phyloP scores from a whole-genome alignment of 2,888 invertebrate species.

The Dasysyrphus albostriatus region DNA sequence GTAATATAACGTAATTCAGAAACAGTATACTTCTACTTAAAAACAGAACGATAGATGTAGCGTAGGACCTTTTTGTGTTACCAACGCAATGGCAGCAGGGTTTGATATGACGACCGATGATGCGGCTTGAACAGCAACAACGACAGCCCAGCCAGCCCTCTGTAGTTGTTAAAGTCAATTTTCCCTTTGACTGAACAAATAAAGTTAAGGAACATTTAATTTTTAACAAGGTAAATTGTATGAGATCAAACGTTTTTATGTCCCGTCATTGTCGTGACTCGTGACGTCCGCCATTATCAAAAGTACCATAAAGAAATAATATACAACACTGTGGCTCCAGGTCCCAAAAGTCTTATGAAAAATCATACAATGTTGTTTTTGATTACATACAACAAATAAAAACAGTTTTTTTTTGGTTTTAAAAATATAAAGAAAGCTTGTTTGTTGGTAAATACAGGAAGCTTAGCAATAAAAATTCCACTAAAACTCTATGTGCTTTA shows the following conservation, averaged over 20 bases:
- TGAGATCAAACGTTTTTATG: slow-evolving; percentile 67
- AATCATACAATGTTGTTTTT: not conserved
- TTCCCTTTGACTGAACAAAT: slow-evolving; percentile 71
- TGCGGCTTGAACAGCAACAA: not conserved
- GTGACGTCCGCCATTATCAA: slow-evolving; percentile 11
- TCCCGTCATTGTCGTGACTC: slow-evolving; percentile 11
- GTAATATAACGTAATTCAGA: slow-evolving; percentile 67
- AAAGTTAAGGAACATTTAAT: slow-evolving; percentile 73
- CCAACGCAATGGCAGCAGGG: not conserved
- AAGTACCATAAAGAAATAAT: no score
- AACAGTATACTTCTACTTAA: slow-evolving; percentile 41
- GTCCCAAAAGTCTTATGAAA: not conserved
- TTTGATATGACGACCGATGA: not conserved
- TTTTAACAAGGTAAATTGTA: slow-evolving; percentile 72
- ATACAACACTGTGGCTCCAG: not conserved
- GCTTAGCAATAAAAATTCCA: no score
- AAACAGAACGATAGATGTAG: not conserved
- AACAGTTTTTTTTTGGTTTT: no score
- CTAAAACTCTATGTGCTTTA: no score
- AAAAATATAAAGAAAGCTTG: no score
- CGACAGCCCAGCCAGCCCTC: not conserved
- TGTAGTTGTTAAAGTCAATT: slow-evolving; percentile 51
- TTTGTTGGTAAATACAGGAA: no score
- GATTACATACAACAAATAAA: no score
- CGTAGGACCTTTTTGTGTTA: slow-evolving; percentile 29